These are phyloP conservation scores for Gymnorhina tibicen DNA, from an alignment of 2,113 vertebrate genomes.

Conservation along the genomic window DNA sequence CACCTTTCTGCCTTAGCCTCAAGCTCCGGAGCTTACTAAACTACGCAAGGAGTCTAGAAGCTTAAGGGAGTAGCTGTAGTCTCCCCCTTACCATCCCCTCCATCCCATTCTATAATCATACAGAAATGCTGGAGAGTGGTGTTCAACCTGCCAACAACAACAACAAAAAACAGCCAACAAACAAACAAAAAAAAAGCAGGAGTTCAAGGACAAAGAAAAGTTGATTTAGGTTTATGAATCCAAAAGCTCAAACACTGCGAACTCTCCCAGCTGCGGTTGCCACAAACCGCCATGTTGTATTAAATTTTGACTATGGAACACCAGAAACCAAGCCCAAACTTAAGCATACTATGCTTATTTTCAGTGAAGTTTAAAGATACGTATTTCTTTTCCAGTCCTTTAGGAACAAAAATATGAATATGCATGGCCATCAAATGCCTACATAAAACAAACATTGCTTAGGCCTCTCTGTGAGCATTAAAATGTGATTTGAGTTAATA, in stretches of 20 bases:
- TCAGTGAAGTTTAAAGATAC: not conserved
- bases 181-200: not conserved
- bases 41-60: not conserved
- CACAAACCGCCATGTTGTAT: not conserved
- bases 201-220: not conserved
- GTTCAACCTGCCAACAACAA: not conserved
- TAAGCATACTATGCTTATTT: not conserved
- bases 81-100: not conserved
- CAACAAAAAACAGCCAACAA: not conserved
- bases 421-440: not conserved
- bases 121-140: not conserved
- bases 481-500: not conserved
- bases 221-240: slow-evolving; percentile 27
- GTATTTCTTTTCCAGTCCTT: not conserved
- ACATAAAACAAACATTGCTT: not conserved
- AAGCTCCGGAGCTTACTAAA: not conserved
- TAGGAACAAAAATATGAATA: not conserved
- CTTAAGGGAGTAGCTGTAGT: not conserved
- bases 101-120: not conserved
- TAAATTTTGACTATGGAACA: not conserved
- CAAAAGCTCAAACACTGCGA: slow-evolving; percentile 7
- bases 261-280: not conserved
- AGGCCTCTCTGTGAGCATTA: not conserved
- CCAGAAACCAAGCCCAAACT: not conserved
- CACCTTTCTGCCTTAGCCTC: not conserved